Evolutionary conservation across 1,140 invertebrate species (phyloP), one percentile per base, ranked within the genome.

Genomic region (Penaeus vannamei): DNA sequence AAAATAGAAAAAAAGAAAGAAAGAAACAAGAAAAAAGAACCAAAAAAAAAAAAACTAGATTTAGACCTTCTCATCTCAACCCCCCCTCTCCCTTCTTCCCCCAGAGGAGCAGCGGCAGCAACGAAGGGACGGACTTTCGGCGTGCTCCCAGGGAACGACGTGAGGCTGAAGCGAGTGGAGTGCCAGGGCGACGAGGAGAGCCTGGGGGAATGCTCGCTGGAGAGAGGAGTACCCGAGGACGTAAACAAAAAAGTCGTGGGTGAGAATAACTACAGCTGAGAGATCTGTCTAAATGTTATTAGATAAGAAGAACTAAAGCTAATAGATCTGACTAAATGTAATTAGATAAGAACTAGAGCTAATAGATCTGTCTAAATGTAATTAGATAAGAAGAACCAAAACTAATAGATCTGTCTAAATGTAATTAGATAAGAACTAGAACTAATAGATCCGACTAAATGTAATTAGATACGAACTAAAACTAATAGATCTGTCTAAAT

Each of bases 171-270:
- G 36, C 66, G 17, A 23, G 87, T 89, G 64, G 69, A 80, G 53
- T 89, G 87, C 60, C 22, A 84, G 32, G 87, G 87, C 0, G 23
- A 79, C 59, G 87, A 89, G 59, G 69, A 84, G 8, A 14, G 53
- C 14, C 29, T 89, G 1, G 22, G 36, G 72, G 53, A 89, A 32
- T 89, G 87, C 59, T 66, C 29, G 14, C 60, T 89, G 46, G 29
- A 61, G 20, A 14, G 19, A 19, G 87, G 87, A 19, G 19, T 83
- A 23, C 82, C 60, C 26, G 81, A 84, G 36, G 72, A 89, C 60
- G 64, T 89, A n/a, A 83, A 89, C 22, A 79, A 64, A 46, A 89
- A 82, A 3, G 87, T 85, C 12, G 87, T 85, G 5, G 87, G 87
- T 89, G 20, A 77, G 87, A 66, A 14, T 12, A 14, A 61, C 8